phyloP scores from a whole-genome alignment of 1,140 invertebrate species.

The Stegodyphus mimosarum region DNA sequence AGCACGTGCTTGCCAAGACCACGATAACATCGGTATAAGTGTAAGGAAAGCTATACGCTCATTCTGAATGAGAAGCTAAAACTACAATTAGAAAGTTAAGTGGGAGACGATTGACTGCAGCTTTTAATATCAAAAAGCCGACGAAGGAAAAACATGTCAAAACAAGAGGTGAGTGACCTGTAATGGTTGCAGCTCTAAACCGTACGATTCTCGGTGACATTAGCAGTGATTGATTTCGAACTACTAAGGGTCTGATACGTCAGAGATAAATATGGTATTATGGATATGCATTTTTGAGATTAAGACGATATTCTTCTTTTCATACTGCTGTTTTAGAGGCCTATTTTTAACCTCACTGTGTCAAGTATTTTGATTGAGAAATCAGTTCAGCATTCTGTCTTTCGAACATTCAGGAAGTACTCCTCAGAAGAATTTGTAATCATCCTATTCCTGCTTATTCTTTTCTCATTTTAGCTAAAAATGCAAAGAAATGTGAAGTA shows the following conservation, averaged over 20 bases:
- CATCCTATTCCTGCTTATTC: too few relatives aligned
- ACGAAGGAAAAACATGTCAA: neutral
- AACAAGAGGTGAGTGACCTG: conserved; percentile 36
- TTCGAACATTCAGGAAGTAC: too few relatives aligned
- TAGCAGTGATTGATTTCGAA: conserved; percentile 17
- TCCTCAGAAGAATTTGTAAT: too few relatives aligned
- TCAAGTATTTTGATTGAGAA: too few relatives aligned
- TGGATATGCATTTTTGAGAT: too few relatives aligned
- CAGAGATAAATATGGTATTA: conserved; percentile 9
- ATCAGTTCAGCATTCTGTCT: too few relatives aligned
- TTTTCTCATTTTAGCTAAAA: too few relatives aligned
- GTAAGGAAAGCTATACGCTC: conserved; percentile 3
- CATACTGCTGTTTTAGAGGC: too few relatives aligned
- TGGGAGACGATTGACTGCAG: conserved; percentile 38
- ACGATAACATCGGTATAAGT: conserved; percentile 45
- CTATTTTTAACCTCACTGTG: too few relatives aligned
- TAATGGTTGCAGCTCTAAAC: conserved; percentile 23
- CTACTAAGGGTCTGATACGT: conserved; percentile 16
- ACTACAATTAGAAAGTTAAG: conserved; percentile 51
- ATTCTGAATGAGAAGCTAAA: neutral
- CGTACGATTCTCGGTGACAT: conserved; percentile 16
- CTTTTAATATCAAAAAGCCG: conserved; percentile 16
- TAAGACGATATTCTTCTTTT: too few relatives aligned
- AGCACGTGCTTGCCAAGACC: conserved; percentile 41
- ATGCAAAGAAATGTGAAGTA: too few relatives aligned